Conservation (phyloP, 2,888 invertebrate species). For the Deroplatys truncata region DNA sequence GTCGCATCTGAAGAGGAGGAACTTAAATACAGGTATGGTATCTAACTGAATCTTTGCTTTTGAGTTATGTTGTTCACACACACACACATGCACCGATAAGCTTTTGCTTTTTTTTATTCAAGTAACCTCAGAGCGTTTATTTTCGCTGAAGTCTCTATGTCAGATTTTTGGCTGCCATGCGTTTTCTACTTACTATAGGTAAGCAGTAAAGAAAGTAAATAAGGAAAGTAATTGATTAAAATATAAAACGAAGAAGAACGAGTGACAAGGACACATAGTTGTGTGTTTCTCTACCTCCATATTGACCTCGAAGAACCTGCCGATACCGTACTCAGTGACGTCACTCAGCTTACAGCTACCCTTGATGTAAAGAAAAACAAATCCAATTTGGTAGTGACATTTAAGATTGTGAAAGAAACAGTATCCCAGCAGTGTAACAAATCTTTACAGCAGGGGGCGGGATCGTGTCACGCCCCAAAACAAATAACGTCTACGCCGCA, state of each 20-base stretch:
- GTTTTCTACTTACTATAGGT: too few relatives aligned
- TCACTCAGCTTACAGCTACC: neutral
- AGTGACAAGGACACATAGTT: neutral
- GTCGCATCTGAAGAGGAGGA: too few relatives aligned
- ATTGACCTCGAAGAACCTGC: neutral
- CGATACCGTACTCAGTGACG: neutral
- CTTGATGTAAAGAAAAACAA: neutral
- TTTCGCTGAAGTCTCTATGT: too few relatives aligned
- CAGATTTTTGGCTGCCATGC: too few relatives aligned
- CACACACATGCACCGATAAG: too few relatives aligned
- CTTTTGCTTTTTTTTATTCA: too few relatives aligned
- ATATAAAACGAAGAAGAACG: neutral
- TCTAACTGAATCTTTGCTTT: too few relatives aligned
- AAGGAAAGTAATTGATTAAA: neutral
- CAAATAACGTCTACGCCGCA: too few relatives aligned
- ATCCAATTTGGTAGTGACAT: neutral
- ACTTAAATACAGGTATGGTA: too few relatives aligned
- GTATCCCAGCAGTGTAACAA: neutral
- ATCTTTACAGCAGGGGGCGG: neutral
- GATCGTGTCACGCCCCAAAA: neutral
- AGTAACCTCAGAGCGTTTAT: too few relatives aligned
- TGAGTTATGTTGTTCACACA: too few relatives aligned
- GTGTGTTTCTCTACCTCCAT: neutral
- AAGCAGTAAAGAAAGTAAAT: too few relatives aligned
- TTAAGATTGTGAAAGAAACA: neutral